Base-by-base conservation (phyloP, 2,797 vertebrate genomes). In the Poecilia picta region DNA sequence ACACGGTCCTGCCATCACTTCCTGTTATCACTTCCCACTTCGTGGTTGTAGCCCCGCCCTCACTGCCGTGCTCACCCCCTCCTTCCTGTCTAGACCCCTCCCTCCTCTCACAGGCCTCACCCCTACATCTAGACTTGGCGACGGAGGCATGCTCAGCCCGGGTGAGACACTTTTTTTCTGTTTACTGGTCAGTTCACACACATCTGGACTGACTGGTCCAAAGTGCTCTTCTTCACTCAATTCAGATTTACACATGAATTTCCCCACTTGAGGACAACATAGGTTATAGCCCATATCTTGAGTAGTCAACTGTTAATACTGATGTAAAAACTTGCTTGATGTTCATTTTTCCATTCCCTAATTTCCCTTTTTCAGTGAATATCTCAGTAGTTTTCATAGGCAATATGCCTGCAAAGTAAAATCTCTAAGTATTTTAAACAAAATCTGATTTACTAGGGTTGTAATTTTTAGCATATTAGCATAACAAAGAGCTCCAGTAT, bases 31-130 rank as follows among this genome's bases (percentile, higher is more conserved):
- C 95, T 94, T 94, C 94, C 93, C 95, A 92, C 95, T 93, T 94
- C 94, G 95, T 95, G 94, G 94, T 95, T 94, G 90, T 95, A 97
- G 97, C 97, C 95, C 95, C 96, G 82, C 95, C 96, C 94, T 97
- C 97, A 94, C 95, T 97, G 95, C 96, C 95, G 94, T 97, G 92
- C 93, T 95, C 97, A 93, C 96, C 96, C 94, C 96, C 96, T 94
- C 88, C 85, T 86, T 90, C 96, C 95, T 97, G 94, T 96, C 96
- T 96, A 95, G 95, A 94, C 94, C 96, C 96, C 94, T 97, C 95
- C 96, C 96, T 96, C 96, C 96, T 97, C 95, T 96, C 96, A 92
- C 97, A 98, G 97, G 97, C 96, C 95, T 95, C 95, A 92, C 96
- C 95, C 96, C 94, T 95, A 94, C 95, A 95, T 94, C 94, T 97